These are phyloP conservation scores for Meloidogyne chitwoodi DNA, from an alignment of 1,140 invertebrate species.

Conservation along the genomic window DNA sequence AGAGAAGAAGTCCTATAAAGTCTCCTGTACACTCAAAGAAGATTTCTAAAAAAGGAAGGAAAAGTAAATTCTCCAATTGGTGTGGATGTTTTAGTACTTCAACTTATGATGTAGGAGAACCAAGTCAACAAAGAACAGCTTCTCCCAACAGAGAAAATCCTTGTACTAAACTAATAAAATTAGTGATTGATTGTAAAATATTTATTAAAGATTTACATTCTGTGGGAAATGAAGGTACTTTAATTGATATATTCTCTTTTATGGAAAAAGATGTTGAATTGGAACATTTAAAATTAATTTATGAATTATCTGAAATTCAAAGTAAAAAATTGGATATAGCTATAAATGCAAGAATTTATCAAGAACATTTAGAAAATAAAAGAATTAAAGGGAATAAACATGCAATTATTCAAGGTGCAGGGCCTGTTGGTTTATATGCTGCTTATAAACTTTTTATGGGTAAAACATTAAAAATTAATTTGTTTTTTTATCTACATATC, in stretches of 20 bases:
- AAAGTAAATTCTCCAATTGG: no score
- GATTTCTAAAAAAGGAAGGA: no score
- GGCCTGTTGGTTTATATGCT: not conserved
- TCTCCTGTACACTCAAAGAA: no score
- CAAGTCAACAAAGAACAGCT: no score
- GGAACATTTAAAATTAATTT: not conserved
- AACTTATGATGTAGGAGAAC: no score
- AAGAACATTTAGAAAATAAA: not conserved
- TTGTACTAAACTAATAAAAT: not conserved
- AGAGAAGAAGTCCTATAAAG: no score
- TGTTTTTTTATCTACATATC: no score
- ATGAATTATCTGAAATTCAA: conserved; percentile 9
- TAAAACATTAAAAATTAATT: not conserved
- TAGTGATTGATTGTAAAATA: conserved; percentile 9
- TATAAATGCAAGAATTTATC: conserved; percentile 1
- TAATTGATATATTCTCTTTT: conserved; percentile 10
- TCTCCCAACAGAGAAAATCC: no score
- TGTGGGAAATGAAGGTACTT: not conserved
- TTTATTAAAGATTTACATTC: conserved; percentile 18
- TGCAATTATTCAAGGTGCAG: not conserved
- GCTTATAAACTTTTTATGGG: not conserved
- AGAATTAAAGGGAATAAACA: not conserved
- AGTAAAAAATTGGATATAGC: conserved; percentile 7
- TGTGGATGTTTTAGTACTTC: no score
- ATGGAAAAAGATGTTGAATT: not conserved